phyloP scores from a whole-genome alignment of 2,888 invertebrate genomes.

The Mycalesis mineus region DNA sequence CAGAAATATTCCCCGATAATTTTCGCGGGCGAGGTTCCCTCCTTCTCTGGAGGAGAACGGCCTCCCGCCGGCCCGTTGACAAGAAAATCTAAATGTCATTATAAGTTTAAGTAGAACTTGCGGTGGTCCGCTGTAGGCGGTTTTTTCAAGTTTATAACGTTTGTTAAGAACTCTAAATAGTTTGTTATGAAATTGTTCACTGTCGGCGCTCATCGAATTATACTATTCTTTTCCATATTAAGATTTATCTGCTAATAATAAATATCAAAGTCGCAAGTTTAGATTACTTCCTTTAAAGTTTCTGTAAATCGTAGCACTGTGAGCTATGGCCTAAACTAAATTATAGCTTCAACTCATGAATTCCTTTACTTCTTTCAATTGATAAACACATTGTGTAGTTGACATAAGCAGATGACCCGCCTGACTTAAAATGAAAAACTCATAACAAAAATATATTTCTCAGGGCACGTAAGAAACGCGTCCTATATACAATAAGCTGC shows the following conservation, averaged over 20 bases:
- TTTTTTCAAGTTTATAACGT: conserved; percentile 47
- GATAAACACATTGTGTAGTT: too few species aligned
- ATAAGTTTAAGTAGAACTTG: conserved; percentile 64
- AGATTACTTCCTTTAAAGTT: too few species aligned
- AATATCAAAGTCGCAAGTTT: too few species aligned
- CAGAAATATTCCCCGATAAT: conserved; percentile 63
- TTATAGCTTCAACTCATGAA: too few species aligned
- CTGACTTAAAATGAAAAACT: too few species aligned
- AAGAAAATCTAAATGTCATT: conserved; percentile 76
- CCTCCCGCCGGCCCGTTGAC: conserved; percentile 45
- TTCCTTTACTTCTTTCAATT: too few species aligned
- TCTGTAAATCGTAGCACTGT: too few species aligned
- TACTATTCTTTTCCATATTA: not conserved
- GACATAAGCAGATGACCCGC: too few species aligned
- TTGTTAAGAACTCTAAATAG: conserved; percentile 46
- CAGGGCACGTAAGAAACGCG: too few species aligned
- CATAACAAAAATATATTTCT: too few species aligned
- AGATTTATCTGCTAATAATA: not conserved
- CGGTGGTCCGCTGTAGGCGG: conserved; percentile 52
- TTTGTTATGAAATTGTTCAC: conserved; percentile 29
- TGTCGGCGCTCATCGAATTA: not conserved
- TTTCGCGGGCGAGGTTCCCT: conserved; percentile 33
- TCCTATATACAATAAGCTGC: too few species aligned
- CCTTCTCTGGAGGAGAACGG: conserved; percentile 5
- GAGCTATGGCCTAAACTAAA: too few species aligned